A percentile compares a stretch with the other conserved stretches of the same genome.
Conservation (phyloP, 2,888 invertebrate genomes). For the Timema cristinae region DNA sequence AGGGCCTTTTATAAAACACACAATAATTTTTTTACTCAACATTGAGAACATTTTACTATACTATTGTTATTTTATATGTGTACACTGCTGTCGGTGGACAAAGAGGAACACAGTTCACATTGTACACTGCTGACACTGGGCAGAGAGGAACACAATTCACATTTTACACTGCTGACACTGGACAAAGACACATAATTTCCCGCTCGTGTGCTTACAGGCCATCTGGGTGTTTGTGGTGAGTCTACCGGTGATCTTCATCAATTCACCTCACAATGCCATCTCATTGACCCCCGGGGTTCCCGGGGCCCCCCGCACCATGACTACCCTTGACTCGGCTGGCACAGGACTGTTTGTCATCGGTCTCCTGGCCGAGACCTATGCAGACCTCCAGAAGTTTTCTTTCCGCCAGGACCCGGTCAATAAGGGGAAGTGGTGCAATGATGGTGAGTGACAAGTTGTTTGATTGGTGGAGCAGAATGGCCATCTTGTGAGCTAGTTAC, state of each 20-base stretch:
- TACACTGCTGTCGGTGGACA: background rate
- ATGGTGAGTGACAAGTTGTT: slow-evolving; percentile 54
- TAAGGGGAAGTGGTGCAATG: slow-evolving; percentile 90
- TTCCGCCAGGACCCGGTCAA: slow-evolving; percentile 85
- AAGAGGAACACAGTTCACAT: no score
- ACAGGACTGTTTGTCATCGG: slow-evolving; percentile 82
- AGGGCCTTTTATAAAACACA: background rate
- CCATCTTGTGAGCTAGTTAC: background rate
- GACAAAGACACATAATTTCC: background rate
- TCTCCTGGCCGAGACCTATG: slow-evolving; percentile 81
- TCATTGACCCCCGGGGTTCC: slow-evolving; percentile 53
- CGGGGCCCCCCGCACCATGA: slow-evolving; percentile 65
- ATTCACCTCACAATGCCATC: slow-evolving; percentile 75
- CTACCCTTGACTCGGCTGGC: slow-evolving; percentile 80
- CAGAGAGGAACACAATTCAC: background rate
- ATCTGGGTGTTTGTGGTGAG: slow-evolving; percentile 91
- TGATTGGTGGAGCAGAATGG: no score
- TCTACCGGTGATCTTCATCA: slow-evolving; percentile 85
- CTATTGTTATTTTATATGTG: background rate
- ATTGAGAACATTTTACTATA: background rate
- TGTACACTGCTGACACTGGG: background rate
- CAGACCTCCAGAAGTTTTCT: slow-evolving; percentile 88
- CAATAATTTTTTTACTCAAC: no score
- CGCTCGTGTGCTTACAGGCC: slow-evolving; percentile 54
- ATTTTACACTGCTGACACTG: background rate